A percentile compares a stretch with the other conserved stretches of the same genome.
Conservation (phyloP, 2,888 invertebrate species). For the Scaptomyza caliginosa region DNA sequence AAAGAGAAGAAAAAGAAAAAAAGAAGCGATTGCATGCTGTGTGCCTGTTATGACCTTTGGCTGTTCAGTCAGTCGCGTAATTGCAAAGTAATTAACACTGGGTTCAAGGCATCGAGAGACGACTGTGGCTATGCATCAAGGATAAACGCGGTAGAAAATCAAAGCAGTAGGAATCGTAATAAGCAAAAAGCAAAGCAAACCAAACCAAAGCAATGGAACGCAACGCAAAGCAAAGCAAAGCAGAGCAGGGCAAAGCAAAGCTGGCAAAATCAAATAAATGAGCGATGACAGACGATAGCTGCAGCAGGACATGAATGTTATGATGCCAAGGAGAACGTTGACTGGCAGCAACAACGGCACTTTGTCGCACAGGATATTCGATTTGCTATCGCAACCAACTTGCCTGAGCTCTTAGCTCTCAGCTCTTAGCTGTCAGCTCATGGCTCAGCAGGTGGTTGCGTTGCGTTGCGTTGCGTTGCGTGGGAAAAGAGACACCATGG, state of each 20-base stretch:
- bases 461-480: not conserved
- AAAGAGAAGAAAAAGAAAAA: too few relatives aligned
- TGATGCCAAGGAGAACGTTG: constrained; percentile 41
- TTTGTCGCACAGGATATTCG: constrained; percentile 42
- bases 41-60: constrained; percentile 24
- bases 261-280: constrained; percentile 55
- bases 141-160: constrained; percentile 56
- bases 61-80: constrained; percentile 34
- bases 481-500: not conserved
- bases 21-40: not conserved
- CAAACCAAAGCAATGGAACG: not conserved
- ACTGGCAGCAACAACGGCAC: constrained; percentile 27
- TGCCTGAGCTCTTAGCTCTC: not conserved
- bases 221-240: constrained; percentile 4
- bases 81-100: constrained; percentile 50
- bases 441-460: constrained; percentile 37
- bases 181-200: constrained; percentile 7
- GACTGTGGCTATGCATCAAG: constrained; percentile 34
- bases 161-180: constrained; percentile 18
- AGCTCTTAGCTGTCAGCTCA: not conserved
- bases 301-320: constrained; percentile 19
- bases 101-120: constrained; percentile 25
- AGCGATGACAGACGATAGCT: constrained; percentile 23
- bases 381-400: constrained; percentile 20
- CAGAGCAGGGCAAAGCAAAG: constrained; percentile 7